Evolutionary conservation across 2,888 invertebrate genomes (phyloP).

Genomic region (Nephrotoma guestfalica): DNA sequence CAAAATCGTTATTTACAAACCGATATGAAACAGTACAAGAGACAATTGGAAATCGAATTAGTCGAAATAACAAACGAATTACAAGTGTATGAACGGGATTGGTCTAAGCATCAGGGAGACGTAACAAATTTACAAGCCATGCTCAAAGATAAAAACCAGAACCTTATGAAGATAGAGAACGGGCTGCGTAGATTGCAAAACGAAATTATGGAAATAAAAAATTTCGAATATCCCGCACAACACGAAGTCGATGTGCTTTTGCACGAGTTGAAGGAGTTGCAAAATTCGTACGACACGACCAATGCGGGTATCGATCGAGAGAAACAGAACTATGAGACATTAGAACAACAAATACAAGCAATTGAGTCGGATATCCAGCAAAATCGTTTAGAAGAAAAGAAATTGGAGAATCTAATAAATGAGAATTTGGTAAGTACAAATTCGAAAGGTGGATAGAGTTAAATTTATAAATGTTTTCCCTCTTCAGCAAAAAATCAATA

Average conservation of each 20-base stretch:
- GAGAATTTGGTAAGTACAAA: neutral
- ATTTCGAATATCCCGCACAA: conserved; percentile 23
- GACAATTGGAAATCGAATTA: neutral
- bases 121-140: conserved; percentile 14
- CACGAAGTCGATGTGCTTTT: conserved; percentile 25
- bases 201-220: conserved; percentile 23
- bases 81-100: conserved; percentile 9
- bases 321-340: neutral
- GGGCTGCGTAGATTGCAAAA: conserved; percentile 15
- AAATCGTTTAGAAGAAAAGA: neutral
- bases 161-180: conserved; percentile 13
- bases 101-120: conserved; percentile 3
- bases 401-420: neutral
- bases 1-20: conserved; percentile 47
- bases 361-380: neutral
- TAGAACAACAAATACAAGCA: neutral
- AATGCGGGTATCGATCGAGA: neutral
- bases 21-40: conserved; percentile 40
- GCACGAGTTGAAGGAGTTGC: conserved; percentile 9
- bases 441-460: neutral
- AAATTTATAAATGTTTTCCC: neutral
- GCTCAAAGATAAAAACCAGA: neutral
- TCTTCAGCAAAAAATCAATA: neutral
- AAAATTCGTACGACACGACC: neutral
- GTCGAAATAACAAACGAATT: conserved; percentile 11